Evolutionary conservation across 2,888 invertebrate species (phyloP), one percentile per base, ranked within the genome.

Genomic region (Synanthedon tipuliformis): DNA sequence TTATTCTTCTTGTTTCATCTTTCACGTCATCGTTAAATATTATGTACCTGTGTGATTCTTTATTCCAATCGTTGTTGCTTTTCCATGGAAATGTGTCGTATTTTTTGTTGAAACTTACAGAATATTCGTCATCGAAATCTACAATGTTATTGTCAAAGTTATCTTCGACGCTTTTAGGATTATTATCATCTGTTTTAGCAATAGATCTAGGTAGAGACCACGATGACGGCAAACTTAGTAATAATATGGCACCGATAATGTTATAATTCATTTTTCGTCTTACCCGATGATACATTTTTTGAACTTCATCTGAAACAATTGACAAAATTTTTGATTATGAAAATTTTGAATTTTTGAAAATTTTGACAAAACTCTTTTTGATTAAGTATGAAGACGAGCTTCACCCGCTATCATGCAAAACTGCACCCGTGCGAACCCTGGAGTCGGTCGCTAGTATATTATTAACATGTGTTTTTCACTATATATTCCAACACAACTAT

Each of bases 61-160:
- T 83, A 52, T 77, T 71, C 23, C 73, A 75, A 50, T 63, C 60
- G 50, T 78, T 70, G 48, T 67, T 69, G 2, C 58, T 53, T 41
- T 71, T 62, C 81, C 81, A 81, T 0, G 80, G 75, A 1, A 70
- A 59, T 34, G 61, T 63, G 40, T 72, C 79, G 62, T 80, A 78
- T 51, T 80, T 79, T 45, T 77, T 79, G 50, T 79, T 73, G 50
- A 77, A 78, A 58, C 80, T 84, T 1, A 79, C 61, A 2, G 78
- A 69, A 54, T 75, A 81, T 54, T 81, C 79, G 57, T 82, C 81
- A 48, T 85, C 85, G 12, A 86, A 84, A 54, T 87, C 85, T 54
- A 86, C 79, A 40, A 87, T 80, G 52, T 78, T 83, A 48, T 82
- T 84, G 50, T 85, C 81, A 18, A 71, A 59, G 48, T 75, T 66